These are phyloP conservation scores for Copidosoma floridanum DNA, from an alignment of 1,140 invertebrate genomes.

Conservation along the genomic window DNA sequence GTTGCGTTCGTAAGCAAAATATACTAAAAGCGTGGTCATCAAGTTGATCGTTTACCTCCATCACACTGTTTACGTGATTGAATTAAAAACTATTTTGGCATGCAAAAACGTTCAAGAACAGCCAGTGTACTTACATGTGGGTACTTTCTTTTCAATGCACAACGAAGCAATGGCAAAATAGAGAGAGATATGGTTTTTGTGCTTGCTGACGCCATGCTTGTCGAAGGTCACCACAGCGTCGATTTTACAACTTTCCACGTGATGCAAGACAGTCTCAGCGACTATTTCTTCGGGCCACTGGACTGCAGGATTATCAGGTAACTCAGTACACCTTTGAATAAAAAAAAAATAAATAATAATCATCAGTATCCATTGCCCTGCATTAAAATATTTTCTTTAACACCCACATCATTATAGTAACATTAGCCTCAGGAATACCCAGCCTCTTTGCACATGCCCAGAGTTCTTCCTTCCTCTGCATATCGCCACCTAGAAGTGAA, in stretches of 20 bases:
- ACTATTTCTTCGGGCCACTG: conserved; percentile 76
- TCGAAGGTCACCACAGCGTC: conserved; percentile 91
- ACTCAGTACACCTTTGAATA: conserved; percentile 62
- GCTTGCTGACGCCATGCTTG: conserved; percentile 82
- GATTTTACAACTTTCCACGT: conserved; percentile 72
- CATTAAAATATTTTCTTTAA: no score
- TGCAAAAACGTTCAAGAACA: no score
- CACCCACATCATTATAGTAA: conserved; percentile 63
- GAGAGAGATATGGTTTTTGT: conserved; percentile 84
- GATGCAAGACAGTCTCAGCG: conserved; percentile 69
- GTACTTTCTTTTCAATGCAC: conserved; percentile 71
- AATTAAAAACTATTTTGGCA: no score
- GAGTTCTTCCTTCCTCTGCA: conserved; percentile 72
- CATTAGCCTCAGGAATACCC: conserved; percentile 73
- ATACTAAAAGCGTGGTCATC: no score
- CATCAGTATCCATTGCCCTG: no score
- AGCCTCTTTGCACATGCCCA: conserved; percentile 73
- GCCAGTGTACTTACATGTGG: conserved; percentile 65
- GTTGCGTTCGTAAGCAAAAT: no score
- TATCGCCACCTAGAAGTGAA: conserved; percentile 66
- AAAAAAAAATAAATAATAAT: neutral
- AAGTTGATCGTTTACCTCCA: no score
- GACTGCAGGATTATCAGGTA: conserved; percentile 72
- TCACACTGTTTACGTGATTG: no score
- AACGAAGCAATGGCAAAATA: conserved; percentile 77